Conservation (phyloP, 2,888 invertebrate genomes). For the Idaea dimidiata region DNA sequence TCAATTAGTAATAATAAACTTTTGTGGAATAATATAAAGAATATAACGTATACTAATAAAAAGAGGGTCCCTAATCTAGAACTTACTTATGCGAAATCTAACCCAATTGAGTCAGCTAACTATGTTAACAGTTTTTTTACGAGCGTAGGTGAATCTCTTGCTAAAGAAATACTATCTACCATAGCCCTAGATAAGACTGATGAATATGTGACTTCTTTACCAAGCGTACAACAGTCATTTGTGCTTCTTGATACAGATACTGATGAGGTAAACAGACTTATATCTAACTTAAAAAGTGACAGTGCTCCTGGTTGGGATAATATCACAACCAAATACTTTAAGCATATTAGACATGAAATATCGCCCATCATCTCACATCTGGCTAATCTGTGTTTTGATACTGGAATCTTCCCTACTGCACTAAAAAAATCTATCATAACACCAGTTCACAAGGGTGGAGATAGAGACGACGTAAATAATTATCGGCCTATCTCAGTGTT, state of each 20-base stretch:
- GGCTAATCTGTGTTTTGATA: background rate
- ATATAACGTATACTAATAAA: slow-evolving; percentile 3
- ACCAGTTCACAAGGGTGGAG: slow-evolving; percentile 7
- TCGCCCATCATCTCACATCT: too few relatives aligned
- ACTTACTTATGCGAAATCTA: background rate
- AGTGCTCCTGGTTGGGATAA: too few relatives aligned
- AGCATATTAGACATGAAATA: background rate
- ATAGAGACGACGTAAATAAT: too few relatives aligned
- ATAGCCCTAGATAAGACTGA: background rate
- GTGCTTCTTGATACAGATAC: slow-evolving; percentile 9
- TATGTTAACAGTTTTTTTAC: slow-evolving; percentile 1
- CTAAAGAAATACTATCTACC: slow-evolving; percentile 5
- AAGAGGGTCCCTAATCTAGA: background rate
- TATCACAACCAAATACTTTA: too few relatives aligned
- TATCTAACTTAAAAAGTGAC: too few relatives aligned
- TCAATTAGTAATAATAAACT: too few relatives aligned
- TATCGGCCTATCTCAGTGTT: too few relatives aligned
- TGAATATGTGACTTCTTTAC: background rate
- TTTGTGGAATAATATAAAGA: slow-evolving; percentile 1
- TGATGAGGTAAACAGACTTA: background rate
- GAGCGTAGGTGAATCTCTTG: slow-evolving; percentile 2
- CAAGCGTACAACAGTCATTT: slow-evolving; percentile 3
- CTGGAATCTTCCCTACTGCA: background rate
- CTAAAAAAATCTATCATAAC: slow-evolving; percentile 3
- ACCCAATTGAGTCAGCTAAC: slow-evolving; percentile 4